Conservation (phyloP, 2,113 vertebrate species). For the Sus scrofa region T2T-Sscrofa CM000818.6:128859001-128859500, state of each 20-base stretch:
- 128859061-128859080: no score
- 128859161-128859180: no score
- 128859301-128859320: fast-evolving
- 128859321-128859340: neutral
- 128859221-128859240: no score
- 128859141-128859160: no score
- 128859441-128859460: fast-evolving
- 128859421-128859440: neutral
- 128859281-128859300: neutral
- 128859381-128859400: neutral
- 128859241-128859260: neutral
- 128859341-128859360: neutral
- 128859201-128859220: neutral
- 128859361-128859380: no score
- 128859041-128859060: no score
- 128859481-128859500: neutral
- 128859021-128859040: no score
- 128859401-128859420: neutral
- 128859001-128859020: no score
- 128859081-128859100: no score
- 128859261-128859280: neutral
- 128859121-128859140: no score
- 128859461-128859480: fast-evolving
- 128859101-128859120: no score
- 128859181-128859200: no score